phyloP scores from a whole-genome alignment of 2,113 vertebrate species.

The Osmerus eperlanus region DNA sequence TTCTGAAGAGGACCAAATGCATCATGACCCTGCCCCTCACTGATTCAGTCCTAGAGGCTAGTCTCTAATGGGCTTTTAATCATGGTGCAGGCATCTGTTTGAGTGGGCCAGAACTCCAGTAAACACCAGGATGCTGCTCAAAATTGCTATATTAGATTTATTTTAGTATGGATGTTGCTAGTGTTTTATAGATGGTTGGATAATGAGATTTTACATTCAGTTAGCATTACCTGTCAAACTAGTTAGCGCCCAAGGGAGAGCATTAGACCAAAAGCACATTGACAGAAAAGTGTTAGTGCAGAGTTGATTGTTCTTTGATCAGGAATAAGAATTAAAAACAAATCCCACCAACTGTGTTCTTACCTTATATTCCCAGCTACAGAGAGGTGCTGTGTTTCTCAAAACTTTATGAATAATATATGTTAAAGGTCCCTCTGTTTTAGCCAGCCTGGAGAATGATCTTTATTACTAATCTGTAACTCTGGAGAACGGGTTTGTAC shows the following conservation, averaged over 20 bases:
- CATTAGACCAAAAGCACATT: too few species aligned
- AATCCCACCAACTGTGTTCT: too few species aligned
- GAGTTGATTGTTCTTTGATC: too few species aligned
- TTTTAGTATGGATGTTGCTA: neutral
- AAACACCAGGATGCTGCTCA: neutral
- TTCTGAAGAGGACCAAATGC: constrained; percentile 38
- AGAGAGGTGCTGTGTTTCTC: too few species aligned
- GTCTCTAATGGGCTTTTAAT: constrained; percentile 50
- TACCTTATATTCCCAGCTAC: too few species aligned
- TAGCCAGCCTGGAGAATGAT: too few species aligned
- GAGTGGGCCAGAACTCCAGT: constrained; percentile 9
- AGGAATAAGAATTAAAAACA: too few species aligned
- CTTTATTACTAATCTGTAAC: too few species aligned
- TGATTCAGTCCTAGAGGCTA: constrained; percentile 16
- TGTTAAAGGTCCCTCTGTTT: too few species aligned
- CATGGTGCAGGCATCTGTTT: constrained; percentile 20
- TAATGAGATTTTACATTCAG: neutral
- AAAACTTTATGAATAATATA: too few species aligned
- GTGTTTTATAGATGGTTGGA: neutral
- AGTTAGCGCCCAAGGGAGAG: neutral
- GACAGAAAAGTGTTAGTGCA: too few species aligned
- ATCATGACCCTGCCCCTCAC: constrained; percentile 26
- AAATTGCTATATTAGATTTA: neutral
- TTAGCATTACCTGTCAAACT: neutral
- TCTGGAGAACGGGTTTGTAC: neutral